These are phyloP conservation scores for Andrena bicolor DNA, from an alignment of 2,888 invertebrate species.

Conservation along the genomic window DNA sequence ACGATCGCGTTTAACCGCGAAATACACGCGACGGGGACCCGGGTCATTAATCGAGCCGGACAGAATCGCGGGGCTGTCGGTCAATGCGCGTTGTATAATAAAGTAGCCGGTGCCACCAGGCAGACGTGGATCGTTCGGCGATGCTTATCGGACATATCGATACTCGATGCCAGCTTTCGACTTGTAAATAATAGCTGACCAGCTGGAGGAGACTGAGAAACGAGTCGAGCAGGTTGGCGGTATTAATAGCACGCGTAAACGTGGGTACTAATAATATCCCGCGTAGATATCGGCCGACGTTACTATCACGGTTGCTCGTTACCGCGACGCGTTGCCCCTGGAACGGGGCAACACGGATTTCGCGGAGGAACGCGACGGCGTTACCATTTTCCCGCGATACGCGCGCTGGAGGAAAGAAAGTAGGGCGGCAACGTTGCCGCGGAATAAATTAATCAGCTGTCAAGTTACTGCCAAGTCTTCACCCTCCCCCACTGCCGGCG, in stretches of 20 bases:
- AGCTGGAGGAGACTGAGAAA: conserved; percentile 18
- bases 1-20: conserved; percentile 9
- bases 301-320: conserved; percentile 1
- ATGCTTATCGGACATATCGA: conserved; percentile 34
- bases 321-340: not conserved
- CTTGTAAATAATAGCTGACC: conserved; percentile 42
- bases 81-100: not conserved
- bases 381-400: not conserved
- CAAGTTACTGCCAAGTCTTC: not conserved
- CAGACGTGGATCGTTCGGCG: not conserved
- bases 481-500: not conserved
- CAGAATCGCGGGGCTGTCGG: conserved; percentile 1
- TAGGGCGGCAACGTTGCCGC: conserved; percentile 20
- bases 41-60: conserved; percentile 4
- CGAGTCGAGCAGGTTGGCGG: conserved; percentile 46
- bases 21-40: not conserved
- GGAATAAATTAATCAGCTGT: conserved; percentile 29
- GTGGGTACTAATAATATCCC: conserved; percentile 51
- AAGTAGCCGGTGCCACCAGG: conserved; percentile 2
- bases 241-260: conserved; percentile 48
- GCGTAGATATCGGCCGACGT: conserved; percentile 10
- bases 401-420: not conserved
- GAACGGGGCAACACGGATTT: not conserved
- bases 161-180: conserved; percentile 5
- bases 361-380: not conserved